Evolutionary conservation across 2,888 invertebrate species (phyloP), one percentile per base, ranked within the genome.

Genomic region (Eustalomyia histrio): DNA sequence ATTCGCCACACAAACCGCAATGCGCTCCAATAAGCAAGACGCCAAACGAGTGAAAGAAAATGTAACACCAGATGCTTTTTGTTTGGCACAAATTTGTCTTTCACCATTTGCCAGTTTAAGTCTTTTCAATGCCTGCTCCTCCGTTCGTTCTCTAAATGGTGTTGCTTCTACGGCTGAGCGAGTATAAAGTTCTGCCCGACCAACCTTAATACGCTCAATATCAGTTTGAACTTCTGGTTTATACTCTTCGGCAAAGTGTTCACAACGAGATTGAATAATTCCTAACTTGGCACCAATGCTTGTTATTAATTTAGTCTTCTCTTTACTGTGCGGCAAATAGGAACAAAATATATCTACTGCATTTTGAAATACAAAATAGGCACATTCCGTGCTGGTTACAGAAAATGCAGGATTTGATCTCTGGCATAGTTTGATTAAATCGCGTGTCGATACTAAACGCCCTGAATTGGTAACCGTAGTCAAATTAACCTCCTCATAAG

Each of bases 331-430:
- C 0, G 95, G 90, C 33, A 95, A 92, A 24, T 96, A 95, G 68
- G 95, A 95, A 80, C 96, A 96, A 90, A 99, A 99, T 80, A 98
- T 94, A 88, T 99, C 98, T 21, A 97, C 93, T 0, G 97, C 97
- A 90, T 98, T 97, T 91, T 97, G 95, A 57, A 97, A 93, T 4
- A 91, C 90, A 82, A 89, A 90, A 83, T 90, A 90, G 2, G 91
- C 91, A 81, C 91, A 90, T 79, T 91, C 91, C 0, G 89, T 79
- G 79, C 95, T 95, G 0, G 94, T 93, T 0, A 95, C 93, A 79
- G 95, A 93, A 89, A 96, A 96, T 85, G 94, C 94, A 14, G 93
- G 91, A 12, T 94, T 92, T 6, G 97, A 94, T 87, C 99, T 92
- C 5, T 93, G 92, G 87, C 98, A 98, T 94, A 97, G 96, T 89